phyloP scores from a whole-genome alignment of 2,888 invertebrate species.

The Diarsia mendica region DNA sequence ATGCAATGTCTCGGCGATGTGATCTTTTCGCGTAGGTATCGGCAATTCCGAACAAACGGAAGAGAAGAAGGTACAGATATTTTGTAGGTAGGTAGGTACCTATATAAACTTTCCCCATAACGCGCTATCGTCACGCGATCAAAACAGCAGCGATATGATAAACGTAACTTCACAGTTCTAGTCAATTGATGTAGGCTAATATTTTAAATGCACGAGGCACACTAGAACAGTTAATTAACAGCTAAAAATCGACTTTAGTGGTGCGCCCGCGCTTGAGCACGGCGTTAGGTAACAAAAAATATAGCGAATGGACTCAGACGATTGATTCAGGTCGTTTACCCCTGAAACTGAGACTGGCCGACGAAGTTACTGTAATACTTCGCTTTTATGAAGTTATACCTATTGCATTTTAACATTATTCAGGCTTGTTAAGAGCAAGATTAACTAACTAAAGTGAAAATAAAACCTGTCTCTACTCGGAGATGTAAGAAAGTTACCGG shows the following conservation, averaged over 20 bases:
- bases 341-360: slow-evolving; percentile 75
- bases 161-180: slow-evolving; percentile 18
- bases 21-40: slow-evolving; percentile 4
- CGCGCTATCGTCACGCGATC: slow-evolving; percentile 42
- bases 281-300: slow-evolving; percentile 67
- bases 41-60: slow-evolving; percentile 1
- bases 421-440: slow-evolving; percentile 15
- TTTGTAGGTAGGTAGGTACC: slow-evolving; percentile 16
- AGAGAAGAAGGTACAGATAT: not conserved
- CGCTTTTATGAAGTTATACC: slow-evolving; percentile 46
- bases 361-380: slow-evolving; percentile 72
- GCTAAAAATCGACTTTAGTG: slow-evolving; percentile 52
- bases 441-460: slow-evolving; percentile 36
- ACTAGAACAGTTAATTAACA: slow-evolving; percentile 51
- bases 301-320: slow-evolving; percentile 74
- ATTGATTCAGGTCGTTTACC: slow-evolving; percentile 85
- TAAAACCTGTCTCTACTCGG: slow-evolving; percentile 15
- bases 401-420: slow-evolving; percentile 57
- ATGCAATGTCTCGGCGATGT: not conserved
- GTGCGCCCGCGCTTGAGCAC: slow-evolving; percentile 44
- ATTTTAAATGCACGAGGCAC: slow-evolving; percentile 43
- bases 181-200: slow-evolving; percentile 29
- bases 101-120: slow-evolving; percentile 6
- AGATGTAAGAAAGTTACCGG: slow-evolving; percentile 52
- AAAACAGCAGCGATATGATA: slow-evolving; percentile 13